Conservation (phyloP, 2,888 invertebrate species). For the Heliconius cydno region DNA sequence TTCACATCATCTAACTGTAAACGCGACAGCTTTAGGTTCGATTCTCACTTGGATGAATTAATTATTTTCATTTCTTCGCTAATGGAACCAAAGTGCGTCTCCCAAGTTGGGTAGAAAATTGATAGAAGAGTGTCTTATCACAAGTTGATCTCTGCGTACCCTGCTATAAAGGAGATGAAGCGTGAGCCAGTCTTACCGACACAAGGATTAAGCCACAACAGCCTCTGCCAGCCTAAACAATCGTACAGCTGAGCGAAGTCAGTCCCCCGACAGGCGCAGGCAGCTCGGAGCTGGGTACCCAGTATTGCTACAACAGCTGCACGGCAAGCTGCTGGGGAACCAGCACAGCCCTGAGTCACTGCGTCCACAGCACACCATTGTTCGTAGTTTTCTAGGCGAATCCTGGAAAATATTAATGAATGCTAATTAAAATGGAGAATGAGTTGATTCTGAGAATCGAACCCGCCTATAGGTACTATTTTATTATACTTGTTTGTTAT, state of each 20-base stretch:
- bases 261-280: slow-evolving; percentile 94
- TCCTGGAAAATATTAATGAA: slow-evolving; percentile 73
- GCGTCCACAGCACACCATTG: slow-evolving; percentile 96
- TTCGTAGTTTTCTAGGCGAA: slow-evolving; percentile 93
- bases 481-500: too few species aligned
- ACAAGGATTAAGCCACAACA: slow-evolving; percentile 96
- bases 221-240: slow-evolving; percentile 94
- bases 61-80: too few species aligned
- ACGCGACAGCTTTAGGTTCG: too few species aligned
- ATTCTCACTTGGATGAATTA: too few species aligned
- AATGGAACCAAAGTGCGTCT: too few species aligned
- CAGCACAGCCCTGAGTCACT: slow-evolving; percentile 94
- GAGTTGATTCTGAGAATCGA: too few species aligned
- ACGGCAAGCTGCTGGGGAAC: slow-evolving; percentile 92
- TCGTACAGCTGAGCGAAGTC: slow-evolving; percentile 93
- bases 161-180: not conserved
- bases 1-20: too few species aligned
- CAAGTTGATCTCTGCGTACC: not conserved
- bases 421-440: not conserved
- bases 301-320: slow-evolving; percentile 93
- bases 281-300: slow-evolving; percentile 93
- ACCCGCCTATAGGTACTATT: too few species aligned
- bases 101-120: too few species aligned
- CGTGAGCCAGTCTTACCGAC: slow-evolving; percentile 88
- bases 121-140: too few species aligned